Evolutionary conservation across 1,140 invertebrate genomes (phyloP).

Genomic region (Ditylenchus dipsaci): DNA sequence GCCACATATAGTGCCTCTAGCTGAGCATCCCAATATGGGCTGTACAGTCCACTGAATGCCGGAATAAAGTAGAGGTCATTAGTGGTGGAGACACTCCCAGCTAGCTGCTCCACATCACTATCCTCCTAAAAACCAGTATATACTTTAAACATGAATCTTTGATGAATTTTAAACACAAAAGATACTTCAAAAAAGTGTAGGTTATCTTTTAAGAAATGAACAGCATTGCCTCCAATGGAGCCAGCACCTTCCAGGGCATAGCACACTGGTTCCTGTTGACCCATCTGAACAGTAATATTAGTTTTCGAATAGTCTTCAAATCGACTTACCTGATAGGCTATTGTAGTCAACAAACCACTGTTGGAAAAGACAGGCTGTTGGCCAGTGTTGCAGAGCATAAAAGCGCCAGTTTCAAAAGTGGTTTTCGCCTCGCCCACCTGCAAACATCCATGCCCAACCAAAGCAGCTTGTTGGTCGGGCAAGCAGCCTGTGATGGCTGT

Average conservation of each 20-base stretch:
- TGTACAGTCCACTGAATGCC: constrained; percentile 82
- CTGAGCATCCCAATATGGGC: constrained; percentile 66
- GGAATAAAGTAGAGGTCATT: constrained; percentile 89
- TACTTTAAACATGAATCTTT: not conserved
- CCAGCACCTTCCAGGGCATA: constrained; percentile 86
- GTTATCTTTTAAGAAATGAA: constrained; percentile 59
- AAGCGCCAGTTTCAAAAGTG: constrained; percentile 86
- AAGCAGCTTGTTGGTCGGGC: constrained; percentile 41
- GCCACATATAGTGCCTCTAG: constrained; percentile 84
- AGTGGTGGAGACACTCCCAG: constrained; percentile 65
- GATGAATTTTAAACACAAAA: not conserved
- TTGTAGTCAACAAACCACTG: not conserved
- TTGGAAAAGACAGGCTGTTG: constrained; percentile 59
- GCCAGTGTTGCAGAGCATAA: constrained; percentile 89
- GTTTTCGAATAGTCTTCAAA: too few relatives aligned
- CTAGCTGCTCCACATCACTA: not conserved
- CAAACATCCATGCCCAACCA: constrained; percentile 82
- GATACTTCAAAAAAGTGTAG: constrained; percentile 21
- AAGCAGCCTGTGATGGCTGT: constrained; percentile 75
- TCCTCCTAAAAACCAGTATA: too few relatives aligned
- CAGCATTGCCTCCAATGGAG: constrained; percentile 78
- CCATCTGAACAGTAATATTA: not conserved
- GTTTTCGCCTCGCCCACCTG: constrained; percentile 83
- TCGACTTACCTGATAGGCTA: constrained; percentile 81
- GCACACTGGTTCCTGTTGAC: constrained; percentile 67